phyloP scores from a whole-genome alignment of 2,797 vertebrate species.

The Brotula barbata region DNA sequence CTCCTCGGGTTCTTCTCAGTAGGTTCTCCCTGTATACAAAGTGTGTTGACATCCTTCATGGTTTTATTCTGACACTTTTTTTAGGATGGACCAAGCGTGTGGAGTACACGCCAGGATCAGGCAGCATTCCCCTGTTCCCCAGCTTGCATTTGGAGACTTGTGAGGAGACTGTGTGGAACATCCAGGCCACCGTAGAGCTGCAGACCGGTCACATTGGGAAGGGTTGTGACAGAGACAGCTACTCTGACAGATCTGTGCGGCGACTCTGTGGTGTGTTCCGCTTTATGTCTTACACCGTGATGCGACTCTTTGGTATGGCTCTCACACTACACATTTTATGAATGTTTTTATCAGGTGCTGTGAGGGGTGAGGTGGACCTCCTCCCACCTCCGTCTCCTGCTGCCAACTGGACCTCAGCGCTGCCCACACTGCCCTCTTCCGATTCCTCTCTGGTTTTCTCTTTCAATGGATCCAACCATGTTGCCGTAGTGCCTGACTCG shows the following conservation, averaged over 20 bases:
- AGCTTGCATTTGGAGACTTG: conserved; percentile 94
- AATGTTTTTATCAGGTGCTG: conserved; percentile 82
- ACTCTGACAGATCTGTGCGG: conserved; percentile 93
- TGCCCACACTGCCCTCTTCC: conserved; percentile 94
- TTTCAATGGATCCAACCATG: conserved; percentile 94
- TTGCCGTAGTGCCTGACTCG: conserved; percentile 86
- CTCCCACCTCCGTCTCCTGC: conserved; percentile 89
- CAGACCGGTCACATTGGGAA: conserved; percentile 98
- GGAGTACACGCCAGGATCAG: conserved; percentile 92
- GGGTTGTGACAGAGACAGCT: conserved; percentile 97
- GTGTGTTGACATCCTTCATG: neutral
- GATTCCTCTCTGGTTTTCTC: conserved; percentile 98
- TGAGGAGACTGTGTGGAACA: conserved; percentile 95
- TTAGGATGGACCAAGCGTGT: conserved; percentile 97
- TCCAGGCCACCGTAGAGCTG: conserved; percentile 95
- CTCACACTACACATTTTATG: neutral
- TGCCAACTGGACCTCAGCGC: conserved; percentile 91
- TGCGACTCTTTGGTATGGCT: neutral
- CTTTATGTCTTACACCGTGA: neutral
- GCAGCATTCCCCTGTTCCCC: conserved; percentile 92
- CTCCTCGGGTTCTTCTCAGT: neutral
- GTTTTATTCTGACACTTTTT: neutral
- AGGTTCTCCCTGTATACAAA: neutral
- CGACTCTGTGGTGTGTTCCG: conserved; percentile 89
- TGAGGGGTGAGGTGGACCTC: conserved; percentile 92